A percentile compares a stretch with the other conserved stretches of the same genome.
Conservation (phyloP, 2,113 vertebrate genomes). For the Halcyon senegalensis region DNA sequence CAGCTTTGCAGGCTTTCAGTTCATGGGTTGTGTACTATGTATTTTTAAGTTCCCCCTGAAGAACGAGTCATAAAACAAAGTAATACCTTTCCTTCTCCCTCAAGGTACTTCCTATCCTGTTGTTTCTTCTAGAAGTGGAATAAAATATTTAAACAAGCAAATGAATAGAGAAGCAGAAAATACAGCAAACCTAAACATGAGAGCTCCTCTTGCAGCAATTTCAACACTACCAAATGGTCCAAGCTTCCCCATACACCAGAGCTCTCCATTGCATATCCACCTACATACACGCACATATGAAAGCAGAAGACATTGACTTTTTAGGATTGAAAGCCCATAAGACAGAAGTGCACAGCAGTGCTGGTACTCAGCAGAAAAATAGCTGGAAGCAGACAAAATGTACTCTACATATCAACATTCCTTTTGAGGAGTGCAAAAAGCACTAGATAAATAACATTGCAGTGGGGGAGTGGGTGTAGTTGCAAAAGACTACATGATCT, state of each 20-base stretch:
- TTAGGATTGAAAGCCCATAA: background rate
- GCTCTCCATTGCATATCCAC: background rate
- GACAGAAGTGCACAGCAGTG: background rate
- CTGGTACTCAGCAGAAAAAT: background rate
- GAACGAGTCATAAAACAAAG: slow-evolving; percentile 36
- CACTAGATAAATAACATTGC: background rate
- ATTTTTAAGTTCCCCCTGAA: slow-evolving; percentile 1
- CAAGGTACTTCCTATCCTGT: slow-evolving; percentile 10
- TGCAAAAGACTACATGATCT: background rate
- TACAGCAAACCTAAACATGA: background rate
- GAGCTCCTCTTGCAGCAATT: background rate
- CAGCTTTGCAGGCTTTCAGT: background rate
- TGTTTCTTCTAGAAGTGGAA: slow-evolving; percentile 11
- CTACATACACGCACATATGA: background rate
- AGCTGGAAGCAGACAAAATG: background rate
- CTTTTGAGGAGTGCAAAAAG: background rate
- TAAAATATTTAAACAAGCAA: slow-evolving; percentile 48
- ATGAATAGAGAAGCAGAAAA: background rate
- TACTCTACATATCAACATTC: background rate
- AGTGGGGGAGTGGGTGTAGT: background rate
- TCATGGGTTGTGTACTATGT: background rate
- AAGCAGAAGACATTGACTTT: background rate
- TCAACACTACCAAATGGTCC: background rate
- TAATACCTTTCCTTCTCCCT: slow-evolving; percentile 21
- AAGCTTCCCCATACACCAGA: background rate